phyloP scores from a whole-genome alignment of 1,140 invertebrate species.

The Papilio polytes region DNA sequence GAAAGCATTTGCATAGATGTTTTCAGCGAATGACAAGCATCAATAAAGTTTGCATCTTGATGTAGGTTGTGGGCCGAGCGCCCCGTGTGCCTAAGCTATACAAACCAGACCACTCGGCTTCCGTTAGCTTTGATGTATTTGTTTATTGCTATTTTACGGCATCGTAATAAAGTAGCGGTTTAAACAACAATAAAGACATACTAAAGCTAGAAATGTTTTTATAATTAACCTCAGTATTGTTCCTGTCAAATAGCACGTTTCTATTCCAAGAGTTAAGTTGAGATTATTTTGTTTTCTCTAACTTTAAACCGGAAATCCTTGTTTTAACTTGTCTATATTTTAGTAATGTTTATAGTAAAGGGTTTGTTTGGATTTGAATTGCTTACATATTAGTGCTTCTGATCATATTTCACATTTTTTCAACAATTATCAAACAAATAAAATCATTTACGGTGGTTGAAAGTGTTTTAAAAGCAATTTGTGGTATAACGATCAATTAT shows the following conservation, averaged over 20 bases:
- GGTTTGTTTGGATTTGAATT: background rate
- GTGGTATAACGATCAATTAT: background rate
- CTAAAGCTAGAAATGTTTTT: background rate
- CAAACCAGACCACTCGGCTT: conserved; percentile 5
- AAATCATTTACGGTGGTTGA: background rate
- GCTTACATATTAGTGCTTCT: background rate
- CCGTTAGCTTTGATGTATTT: background rate
- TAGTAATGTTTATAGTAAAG: background rate
- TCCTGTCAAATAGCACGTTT: no score
- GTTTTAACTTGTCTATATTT: background rate
- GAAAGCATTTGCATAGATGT: no score
- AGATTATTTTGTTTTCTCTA: background rate
- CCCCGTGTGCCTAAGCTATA: background rate
- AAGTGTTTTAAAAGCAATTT: background rate
- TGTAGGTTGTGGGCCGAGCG: background rate
- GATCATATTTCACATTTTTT: background rate
- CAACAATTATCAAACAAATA: background rate
- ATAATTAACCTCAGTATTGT: background rate
- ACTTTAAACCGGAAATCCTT: background rate
- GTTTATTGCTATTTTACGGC: conserved; percentile 10
- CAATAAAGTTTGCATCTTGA: background rate
- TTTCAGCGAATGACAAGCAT: background rate
- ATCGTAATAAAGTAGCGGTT: background rate
- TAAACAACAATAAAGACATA: background rate
- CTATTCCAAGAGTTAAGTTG: no score